Conservation (phyloP, 2,888 invertebrate genomes). For the Thera britannica region DNA sequence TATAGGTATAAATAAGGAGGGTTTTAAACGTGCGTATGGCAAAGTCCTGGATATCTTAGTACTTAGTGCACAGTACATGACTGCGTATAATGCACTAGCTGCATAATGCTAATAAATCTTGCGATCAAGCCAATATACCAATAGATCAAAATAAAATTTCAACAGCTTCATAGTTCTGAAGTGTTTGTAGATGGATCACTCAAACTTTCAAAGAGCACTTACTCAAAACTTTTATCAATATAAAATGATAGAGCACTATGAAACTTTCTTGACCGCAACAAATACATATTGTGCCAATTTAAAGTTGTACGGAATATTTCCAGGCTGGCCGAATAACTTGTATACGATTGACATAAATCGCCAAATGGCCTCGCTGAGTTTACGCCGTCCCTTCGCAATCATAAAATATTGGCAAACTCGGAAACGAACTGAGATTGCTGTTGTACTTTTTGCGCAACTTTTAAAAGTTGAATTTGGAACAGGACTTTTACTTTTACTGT, state of each 20-base stretch:
- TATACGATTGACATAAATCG: constrained; percentile 51
- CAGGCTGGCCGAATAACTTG: constrained; percentile 42
- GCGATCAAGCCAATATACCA: background rate
- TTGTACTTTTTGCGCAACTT: constrained; percentile 49
- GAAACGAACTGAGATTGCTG: constrained; percentile 55
- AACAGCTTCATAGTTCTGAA: constrained; percentile 16
- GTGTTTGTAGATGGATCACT: constrained; percentile 25
- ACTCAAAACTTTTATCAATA: constrained; percentile 28
- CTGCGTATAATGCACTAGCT: too few relatives aligned
- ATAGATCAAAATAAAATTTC: constrained; percentile 26
- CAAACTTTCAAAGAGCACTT: constrained; percentile 25
- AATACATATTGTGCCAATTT: constrained; percentile 36
- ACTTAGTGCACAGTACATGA: too few relatives aligned
- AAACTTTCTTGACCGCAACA: constrained; percentile 33
- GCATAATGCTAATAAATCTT: background rate
- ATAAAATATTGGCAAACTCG: constrained; percentile 55
- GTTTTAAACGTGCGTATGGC: background rate
- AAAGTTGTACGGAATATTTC: constrained; percentile 39
- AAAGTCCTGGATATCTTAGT: too few relatives aligned
- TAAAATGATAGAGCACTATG: constrained; percentile 30
- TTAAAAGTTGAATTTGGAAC: constrained; percentile 38
- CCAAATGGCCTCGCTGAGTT: constrained; percentile 46
- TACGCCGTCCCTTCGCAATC: constrained; percentile 48
- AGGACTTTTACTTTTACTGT: constrained; percentile 18
- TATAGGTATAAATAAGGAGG: background rate